Conservation (phyloP, 2,888 invertebrate species). For the Sminthurinus aureus region DNA sequence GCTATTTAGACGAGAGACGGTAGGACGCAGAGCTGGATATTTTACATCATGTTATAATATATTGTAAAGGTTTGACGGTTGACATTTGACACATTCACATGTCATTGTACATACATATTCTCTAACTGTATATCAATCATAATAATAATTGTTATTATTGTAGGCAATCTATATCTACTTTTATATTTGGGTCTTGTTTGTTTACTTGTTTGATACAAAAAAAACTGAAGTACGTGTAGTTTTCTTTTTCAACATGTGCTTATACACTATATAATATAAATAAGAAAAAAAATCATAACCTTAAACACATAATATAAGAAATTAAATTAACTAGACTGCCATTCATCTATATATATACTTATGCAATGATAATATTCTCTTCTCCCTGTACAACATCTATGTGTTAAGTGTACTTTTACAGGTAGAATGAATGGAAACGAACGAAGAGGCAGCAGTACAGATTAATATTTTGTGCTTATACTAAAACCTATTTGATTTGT, state of each 20-base stretch:
- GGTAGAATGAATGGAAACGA: background rate
- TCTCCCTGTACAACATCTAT: background rate
- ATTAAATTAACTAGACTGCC: slow-evolving; percentile 27
- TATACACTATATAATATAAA: background rate
- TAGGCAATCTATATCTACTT: no score
- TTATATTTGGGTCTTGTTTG: no score
- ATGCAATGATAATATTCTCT: background rate
- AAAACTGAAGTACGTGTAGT: background rate
- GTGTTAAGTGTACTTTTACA: background rate
- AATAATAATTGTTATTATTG: no score
- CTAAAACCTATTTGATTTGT: background rate
- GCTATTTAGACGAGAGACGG: no score
- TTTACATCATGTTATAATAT: no score
- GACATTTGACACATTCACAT: no score
- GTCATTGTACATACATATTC: no score
- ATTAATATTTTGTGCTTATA: background rate
- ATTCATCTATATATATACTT: background rate
- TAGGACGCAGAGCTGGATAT: no score
- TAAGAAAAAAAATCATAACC: background rate
- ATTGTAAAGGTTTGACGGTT: no score
- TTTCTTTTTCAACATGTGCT: background rate
- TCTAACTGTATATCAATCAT: no score
- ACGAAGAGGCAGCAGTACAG: background rate
- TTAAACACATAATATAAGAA: slow-evolving; percentile 1
- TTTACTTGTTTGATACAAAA: background rate